Evolutionary conservation across 2,888 invertebrate genomes (phyloP), one percentile per base, ranked within the genome.

Genomic region (Apocheima hispidaria): DNA sequence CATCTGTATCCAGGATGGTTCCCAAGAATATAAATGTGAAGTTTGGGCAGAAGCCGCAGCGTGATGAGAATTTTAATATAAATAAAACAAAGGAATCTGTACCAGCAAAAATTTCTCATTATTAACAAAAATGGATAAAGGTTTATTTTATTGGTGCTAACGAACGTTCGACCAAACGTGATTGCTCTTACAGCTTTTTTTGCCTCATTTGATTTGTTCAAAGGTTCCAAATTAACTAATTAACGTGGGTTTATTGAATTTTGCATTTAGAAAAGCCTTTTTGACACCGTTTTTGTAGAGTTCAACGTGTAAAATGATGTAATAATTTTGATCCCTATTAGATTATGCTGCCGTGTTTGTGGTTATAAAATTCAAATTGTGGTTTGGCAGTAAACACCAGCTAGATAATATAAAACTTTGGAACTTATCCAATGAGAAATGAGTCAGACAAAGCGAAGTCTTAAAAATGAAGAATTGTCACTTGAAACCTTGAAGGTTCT

Each of bases 21-120:
- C 69, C 62, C 56, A 66, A 68, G 82, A 84, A 86, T 86, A 84
- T 81, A 81, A 85, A 84, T 80, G 79, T 75, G 70, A 66, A 63
- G 57, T 67, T 66, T 65, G 51, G 49, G 65, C 66, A 64, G 36
- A 12, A 70, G 77, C 64, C 2, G 3, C 58, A 75, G 76, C 75
- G 52, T 56, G 55, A 61, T 41, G 56, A 33, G 56, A 56, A 61
- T 56, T 56, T 54, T 61, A 56, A 52, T 56, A 56, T 46, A 56
- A 61, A 61, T 52, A 56, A 61, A 60, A 60, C 60, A 60, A 60
- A 43, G 38, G 51, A 20, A 33, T 41, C 41, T 49, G 54, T 38
- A 21, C 33, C 50, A 58, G 40, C 50, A 51, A 50, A 50, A 55
- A 55, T 49, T 48, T 30, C 35, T 10, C 43, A 40, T 55, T 60